phyloP scores from a whole-genome alignment of 2,888 invertebrate genomes.

The Perdita meconis region DNA sequence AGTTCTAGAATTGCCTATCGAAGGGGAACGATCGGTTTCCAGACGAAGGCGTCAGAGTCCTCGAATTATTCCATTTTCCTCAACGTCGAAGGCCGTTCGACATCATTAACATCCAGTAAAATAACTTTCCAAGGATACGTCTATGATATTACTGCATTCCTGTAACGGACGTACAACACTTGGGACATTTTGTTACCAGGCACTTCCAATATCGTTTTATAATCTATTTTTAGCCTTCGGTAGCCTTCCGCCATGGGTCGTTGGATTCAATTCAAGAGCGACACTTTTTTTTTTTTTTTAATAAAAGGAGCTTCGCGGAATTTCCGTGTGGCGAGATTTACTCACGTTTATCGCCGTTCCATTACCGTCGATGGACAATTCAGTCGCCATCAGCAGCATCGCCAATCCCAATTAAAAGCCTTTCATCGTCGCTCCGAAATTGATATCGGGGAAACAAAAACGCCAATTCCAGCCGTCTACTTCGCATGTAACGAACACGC shows the following conservation, averaged over 20 bases:
- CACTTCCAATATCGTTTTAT: too few species aligned
- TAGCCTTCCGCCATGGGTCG: background rate
- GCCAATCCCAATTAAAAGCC: slow-evolving; percentile 78
- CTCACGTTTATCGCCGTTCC: slow-evolving; percentile 69
- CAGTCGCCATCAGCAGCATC: slow-evolving; percentile 65
- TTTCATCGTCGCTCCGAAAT: slow-evolving; percentile 78
- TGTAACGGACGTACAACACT: too few species aligned
- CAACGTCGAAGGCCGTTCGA: too few species aligned
- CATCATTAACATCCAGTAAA: too few species aligned
- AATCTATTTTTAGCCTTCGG: too few species aligned
- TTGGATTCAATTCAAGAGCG: background rate
- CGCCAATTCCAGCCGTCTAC: slow-evolving; percentile 81
- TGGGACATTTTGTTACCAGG: too few species aligned
- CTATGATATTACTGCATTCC: too few species aligned
- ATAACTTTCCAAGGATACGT: too few species aligned
- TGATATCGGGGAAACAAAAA: slow-evolving; percentile 82
- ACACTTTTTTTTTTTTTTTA: background rate
- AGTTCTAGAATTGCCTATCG: background rate
- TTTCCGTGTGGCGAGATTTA: slow-evolving; percentile 51
- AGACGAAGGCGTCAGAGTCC: too few species aligned
- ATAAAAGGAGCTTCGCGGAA: slow-evolving; percentile 25
- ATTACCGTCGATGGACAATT: slow-evolving; percentile 69
- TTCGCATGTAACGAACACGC: slow-evolving; percentile 67
- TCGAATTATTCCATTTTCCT: too few species aligned
- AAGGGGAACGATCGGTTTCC: too few species aligned